A percentile compares a stretch with the other conserved stretches of the same genome.
Conservation (phyloP, 2,888 invertebrate species). For the Gisinianus flammeolus region DNA sequence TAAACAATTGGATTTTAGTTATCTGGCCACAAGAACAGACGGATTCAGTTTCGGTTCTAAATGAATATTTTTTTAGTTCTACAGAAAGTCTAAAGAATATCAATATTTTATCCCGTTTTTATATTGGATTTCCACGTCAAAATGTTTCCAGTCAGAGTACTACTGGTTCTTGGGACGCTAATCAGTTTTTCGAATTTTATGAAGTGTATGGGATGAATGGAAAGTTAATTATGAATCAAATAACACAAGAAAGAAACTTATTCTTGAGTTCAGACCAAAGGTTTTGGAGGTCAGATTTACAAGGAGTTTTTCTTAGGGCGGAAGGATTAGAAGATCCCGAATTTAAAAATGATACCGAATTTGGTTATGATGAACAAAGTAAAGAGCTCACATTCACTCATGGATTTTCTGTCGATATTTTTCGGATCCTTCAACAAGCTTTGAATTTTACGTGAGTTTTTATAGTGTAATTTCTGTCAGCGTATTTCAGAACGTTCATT, state of each 20-base stretch:
- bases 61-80: not conserved
- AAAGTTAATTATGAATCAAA: constrained; percentile 11
- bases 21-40: constrained; percentile 8
- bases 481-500: too few relatives aligned
- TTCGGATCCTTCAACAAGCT: constrained; percentile 42
- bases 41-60: not conserved
- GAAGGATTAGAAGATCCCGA: constrained; percentile 52
- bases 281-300: constrained; percentile 45
- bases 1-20: constrained; percentile 27
- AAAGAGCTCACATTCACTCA: constrained; percentile 37
- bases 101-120: constrained; percentile 35
- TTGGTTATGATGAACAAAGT: constrained; percentile 17
- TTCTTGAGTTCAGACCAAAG: constrained; percentile 40
- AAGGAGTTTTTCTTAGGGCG: constrained; percentile 40
- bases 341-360: constrained; percentile 49
- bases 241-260: constrained; percentile 6
- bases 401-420: constrained; percentile 49
- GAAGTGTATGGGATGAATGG: constrained; percentile 33
- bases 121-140: constrained; percentile 35
- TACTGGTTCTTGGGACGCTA: constrained; percentile 4
- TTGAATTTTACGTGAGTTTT: constrained; percentile 52
- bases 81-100: not conserved
- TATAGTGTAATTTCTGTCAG: not conserved
- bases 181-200: constrained; percentile 22
- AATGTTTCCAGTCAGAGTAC: not conserved